Percentiles rank a stretch among this genome's conserved stretches.
Conservation (phyloP, 2,888 invertebrate genomes). For the Sphinx pinastri region DNA sequence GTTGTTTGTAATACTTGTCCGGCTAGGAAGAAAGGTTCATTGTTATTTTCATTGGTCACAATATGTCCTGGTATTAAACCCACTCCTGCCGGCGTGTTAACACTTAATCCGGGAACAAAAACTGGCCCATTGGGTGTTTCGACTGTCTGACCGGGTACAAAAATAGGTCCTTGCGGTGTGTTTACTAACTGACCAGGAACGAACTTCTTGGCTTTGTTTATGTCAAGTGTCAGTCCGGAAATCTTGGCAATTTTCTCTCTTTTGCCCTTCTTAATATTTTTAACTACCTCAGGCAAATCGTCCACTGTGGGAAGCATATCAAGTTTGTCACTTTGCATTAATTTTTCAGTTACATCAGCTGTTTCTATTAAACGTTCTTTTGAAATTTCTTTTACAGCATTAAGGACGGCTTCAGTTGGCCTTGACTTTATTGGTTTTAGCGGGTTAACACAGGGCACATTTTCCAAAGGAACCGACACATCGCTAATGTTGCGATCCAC, state of each 20-base stretch:
- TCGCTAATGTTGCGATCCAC: constrained; percentile 80
- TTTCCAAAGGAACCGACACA: constrained; percentile 83
- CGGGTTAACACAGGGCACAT: constrained; percentile 85
- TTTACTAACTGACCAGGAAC: constrained; percentile 89
- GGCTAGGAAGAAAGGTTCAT: constrained; percentile 87
- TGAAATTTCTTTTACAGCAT: constrained; percentile 81
- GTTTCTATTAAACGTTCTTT: constrained; percentile 84
- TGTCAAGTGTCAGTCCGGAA: constrained; percentile 86
- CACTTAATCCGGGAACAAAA: constrained; percentile 89
- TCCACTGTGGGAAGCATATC: constrained; percentile 85
- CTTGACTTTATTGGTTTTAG: constrained; percentile 82
- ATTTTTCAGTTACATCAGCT: constrained; percentile 84
- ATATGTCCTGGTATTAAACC: constrained; percentile 89
- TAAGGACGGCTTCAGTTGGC: constrained; percentile 73
- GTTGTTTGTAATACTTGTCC: constrained; percentile 87
- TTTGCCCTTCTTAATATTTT: constrained; percentile 84
- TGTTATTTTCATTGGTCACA: constrained; percentile 82
- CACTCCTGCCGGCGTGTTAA: constrained; percentile 87
- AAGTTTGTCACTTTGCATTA: constrained; percentile 80
- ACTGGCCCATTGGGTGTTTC: constrained; percentile 86
- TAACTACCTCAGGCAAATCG: constrained; percentile 86
- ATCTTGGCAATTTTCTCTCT: constrained; percentile 85
- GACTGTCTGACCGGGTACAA: constrained; percentile 90
- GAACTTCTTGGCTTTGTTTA: constrained; percentile 87
- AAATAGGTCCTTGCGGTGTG: constrained; percentile 87